A percentile compares a stretch with the other conserved stretches of the same genome.
Conservation (phyloP, 2,113 vertebrate species). For the Plectropomus leopardus region DNA sequence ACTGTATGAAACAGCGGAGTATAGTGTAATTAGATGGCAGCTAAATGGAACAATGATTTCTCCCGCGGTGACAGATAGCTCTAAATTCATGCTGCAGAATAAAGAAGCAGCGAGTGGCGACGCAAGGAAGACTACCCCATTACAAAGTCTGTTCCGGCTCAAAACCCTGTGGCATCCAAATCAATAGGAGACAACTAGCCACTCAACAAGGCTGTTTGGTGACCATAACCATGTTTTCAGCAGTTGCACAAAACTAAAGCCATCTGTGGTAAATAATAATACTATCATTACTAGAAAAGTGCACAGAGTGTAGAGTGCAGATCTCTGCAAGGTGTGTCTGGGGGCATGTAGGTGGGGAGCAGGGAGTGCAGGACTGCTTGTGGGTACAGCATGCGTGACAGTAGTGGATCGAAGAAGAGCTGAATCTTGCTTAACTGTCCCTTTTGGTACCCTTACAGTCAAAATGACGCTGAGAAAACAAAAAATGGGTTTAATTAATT, state of each 20-base stretch:
- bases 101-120: constrained; percentile 19
- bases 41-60: constrained; percentile 58
- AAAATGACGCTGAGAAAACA: too few species aligned
- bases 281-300: background rate
- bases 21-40: constrained; percentile 37
- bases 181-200: background rate
- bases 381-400: too few species aligned
- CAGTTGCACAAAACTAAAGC: background rate
- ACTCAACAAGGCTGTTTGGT: background rate
- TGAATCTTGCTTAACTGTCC: too few species aligned
- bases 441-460: too few species aligned
- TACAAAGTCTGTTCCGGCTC: constrained; percentile 25
- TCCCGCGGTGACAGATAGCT: constrained; percentile 34
- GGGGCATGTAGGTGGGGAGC: too few species aligned
- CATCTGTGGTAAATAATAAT: background rate
- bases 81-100: constrained; percentile 40
- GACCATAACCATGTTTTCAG: background rate
- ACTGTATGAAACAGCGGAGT: constrained; percentile 25
- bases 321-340: too few species aligned
- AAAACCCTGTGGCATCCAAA: constrained; percentile 13
- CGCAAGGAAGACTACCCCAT: constrained; percentile 9
- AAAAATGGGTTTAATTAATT: too few species aligned
- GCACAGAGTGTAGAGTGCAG: too few species aligned
- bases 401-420: too few species aligned
- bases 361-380: too few species aligned